Percentiles rank a stretch among this genome's conserved stretches.
Conservation (phyloP, 2,113 vertebrate species). For the Aphyosemion australe region DNA sequence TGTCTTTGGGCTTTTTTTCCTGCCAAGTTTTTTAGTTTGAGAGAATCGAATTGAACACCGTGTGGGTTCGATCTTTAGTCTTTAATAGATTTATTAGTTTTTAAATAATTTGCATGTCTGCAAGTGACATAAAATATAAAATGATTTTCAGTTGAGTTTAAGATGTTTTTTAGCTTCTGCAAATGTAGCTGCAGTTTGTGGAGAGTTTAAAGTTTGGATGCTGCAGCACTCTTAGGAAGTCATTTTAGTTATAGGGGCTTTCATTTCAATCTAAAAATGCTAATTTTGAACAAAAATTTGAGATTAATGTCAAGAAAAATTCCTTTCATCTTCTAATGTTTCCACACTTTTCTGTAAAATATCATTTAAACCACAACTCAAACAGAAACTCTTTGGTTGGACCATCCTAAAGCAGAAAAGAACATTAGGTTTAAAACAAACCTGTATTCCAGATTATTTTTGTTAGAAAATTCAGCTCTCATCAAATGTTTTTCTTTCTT, state of each 20-base stretch:
- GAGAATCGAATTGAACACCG: no score
- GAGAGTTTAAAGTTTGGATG: neutral
- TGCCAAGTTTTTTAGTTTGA: neutral
- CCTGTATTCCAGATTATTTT: no score
- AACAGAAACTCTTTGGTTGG: neutral
- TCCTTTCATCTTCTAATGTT: no score
- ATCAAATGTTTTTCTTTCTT: no score
- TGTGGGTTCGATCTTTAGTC: no score
- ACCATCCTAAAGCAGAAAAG: no score
- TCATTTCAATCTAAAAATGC: neutral
- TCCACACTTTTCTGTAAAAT: neutral
- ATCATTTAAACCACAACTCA: neutral
- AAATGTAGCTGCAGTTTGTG: neutral
- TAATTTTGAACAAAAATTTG: neutral
- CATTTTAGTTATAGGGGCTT: no score
- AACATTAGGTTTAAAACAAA: no score
- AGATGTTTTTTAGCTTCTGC: neutral
- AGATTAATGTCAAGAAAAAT: neutral
- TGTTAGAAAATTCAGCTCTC: no score
- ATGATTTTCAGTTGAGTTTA: neutral
- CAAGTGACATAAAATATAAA: neutral
- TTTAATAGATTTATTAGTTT: neutral
- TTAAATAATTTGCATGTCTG: neutral
- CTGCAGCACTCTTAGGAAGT: neutral
- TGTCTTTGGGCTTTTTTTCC: neutral